Conservation (phyloP, 1,140 invertebrate species). For the Euschistus heros region DNA sequence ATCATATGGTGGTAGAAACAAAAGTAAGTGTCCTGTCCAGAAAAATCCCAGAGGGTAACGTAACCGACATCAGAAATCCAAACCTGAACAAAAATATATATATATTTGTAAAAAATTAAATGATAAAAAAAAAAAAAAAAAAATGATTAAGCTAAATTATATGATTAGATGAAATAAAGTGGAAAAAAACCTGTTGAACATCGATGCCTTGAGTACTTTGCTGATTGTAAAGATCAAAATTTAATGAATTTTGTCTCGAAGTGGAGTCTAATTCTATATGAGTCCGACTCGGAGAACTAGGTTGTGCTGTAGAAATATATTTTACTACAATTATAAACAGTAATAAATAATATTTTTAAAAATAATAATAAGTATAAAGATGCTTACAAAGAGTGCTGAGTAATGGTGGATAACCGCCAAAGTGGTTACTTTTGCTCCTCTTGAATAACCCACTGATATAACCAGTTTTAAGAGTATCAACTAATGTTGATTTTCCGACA, state of each 20-base stretch:
- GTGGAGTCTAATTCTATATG: slow-evolving; percentile 51
- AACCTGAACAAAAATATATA: slow-evolving; percentile 36
- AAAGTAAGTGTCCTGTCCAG: slow-evolving; percentile 68
- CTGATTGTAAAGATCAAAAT: slow-evolving; percentile 50
- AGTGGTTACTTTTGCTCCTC: slow-evolving; percentile 31
- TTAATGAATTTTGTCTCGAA: slow-evolving; percentile 47
- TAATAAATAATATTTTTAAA: background rate
- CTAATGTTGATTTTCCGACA: slow-evolving; percentile 62
- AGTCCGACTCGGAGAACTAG: slow-evolving; percentile 29
- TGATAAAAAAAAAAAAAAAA: background rate
- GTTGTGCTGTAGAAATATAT: slow-evolving; percentile 24
- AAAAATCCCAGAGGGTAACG: slow-evolving; percentile 70
- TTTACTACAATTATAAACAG: slow-evolving; percentile 17
- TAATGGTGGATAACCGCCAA: slow-evolving; percentile 13
- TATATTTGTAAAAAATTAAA: background rate
- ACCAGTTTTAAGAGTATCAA: slow-evolving; percentile 58
- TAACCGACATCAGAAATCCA: slow-evolving; percentile 46
- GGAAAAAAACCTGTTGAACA: slow-evolving; percentile 44
- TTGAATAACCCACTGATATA: slow-evolving; percentile 54
- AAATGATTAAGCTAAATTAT: background rate
- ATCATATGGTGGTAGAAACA: slow-evolving; percentile 68
- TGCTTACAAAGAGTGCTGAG: slow-evolving; percentile 19
- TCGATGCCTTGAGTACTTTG: slow-evolving; percentile 58
- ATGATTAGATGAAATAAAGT: background rate
- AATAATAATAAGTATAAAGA: background rate